Conservation (phyloP, 2,888 invertebrate species). For the Spisula subtruncata region DNA sequence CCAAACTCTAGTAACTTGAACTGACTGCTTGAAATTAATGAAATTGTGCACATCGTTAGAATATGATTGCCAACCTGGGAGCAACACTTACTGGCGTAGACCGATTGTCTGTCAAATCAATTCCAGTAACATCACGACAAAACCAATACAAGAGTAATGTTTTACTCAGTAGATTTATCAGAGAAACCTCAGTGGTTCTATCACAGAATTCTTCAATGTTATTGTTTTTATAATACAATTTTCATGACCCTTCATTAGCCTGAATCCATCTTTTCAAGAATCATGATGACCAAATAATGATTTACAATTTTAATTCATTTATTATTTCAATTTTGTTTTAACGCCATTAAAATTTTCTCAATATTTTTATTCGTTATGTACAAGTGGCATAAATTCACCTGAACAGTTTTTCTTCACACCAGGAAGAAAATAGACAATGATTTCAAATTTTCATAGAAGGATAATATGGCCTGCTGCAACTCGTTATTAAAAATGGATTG, state of each 20-base stretch:
- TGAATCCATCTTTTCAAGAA: background rate
- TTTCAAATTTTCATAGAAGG: background rate
- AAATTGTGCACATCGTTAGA: background rate
- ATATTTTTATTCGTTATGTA: background rate
- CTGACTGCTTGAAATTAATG: constrained; percentile 5
- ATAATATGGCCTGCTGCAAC: background rate
- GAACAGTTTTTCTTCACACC: background rate
- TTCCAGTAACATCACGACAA: background rate
- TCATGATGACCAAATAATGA: background rate
- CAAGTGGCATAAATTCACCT: background rate
- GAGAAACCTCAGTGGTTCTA: no score
- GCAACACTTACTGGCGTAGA: background rate
- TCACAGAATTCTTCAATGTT: background rate
- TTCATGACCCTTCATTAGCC: background rate
- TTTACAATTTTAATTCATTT: background rate
- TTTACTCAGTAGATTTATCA: background rate
- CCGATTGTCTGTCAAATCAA: background rate
- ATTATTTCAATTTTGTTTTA: background rate
- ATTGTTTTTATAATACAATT: background rate
- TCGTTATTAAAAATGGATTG: background rate
- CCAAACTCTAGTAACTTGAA: background rate
- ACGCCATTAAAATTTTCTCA: background rate
- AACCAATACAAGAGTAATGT: background rate
- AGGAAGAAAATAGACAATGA: no score
- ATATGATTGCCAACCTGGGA: background rate